Base-by-base conservation (phyloP, 53 echinoderm and acorn worm genomes). In the Mesocentrotus franciscanus region DNA sequence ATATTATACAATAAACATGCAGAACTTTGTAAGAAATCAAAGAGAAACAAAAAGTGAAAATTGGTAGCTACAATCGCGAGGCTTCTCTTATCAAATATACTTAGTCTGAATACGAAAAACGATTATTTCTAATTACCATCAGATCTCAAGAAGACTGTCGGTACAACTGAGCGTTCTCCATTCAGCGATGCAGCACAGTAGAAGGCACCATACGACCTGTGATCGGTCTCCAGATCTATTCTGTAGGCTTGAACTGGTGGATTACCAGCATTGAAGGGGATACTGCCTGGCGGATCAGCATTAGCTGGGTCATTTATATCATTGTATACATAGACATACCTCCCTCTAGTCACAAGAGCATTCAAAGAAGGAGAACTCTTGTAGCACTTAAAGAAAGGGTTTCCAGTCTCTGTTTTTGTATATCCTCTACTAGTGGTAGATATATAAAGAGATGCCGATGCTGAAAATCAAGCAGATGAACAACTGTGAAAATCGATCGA, bases 341-440 rank as follows among this genome's bases (percentile, higher is more conserved):
- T 70, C 39, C 92, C 92, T 20, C 8, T 92, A 42, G 1, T 55
- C 2, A 92, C 92, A 20, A 0, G 0, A n/a, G 92, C 92, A 4
- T 56, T 10, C 8, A 72, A 56, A 26, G 11, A 12, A 39, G 92
- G 92, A 64, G 71, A 26, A 71, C 72, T 92, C 72, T 22, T 35
- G 56, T 64, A 71, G 39, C 92, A 92, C 8, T 20, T 27, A 49
- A 72, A 92, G n/a, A 42, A 71, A 27, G 92, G 72, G 1, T 72
- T 10, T 16, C 92, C 92, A 49, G 35, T 92, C 92, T 92, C 92
- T 42, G 92, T 49, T n/a, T 42, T 92, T 42, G 74, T 92, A 22
- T 10, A 92, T 14, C 70, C 71, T 32, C 92, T 64, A 64, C 92
- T 92, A 55, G 92, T 92, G 26, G 56, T 26, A 42, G 92, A 71